Evolutionary conservation across 2,113 vertebrate genomes (phyloP).

Genomic region (Halcyon malimbica): DNA sequence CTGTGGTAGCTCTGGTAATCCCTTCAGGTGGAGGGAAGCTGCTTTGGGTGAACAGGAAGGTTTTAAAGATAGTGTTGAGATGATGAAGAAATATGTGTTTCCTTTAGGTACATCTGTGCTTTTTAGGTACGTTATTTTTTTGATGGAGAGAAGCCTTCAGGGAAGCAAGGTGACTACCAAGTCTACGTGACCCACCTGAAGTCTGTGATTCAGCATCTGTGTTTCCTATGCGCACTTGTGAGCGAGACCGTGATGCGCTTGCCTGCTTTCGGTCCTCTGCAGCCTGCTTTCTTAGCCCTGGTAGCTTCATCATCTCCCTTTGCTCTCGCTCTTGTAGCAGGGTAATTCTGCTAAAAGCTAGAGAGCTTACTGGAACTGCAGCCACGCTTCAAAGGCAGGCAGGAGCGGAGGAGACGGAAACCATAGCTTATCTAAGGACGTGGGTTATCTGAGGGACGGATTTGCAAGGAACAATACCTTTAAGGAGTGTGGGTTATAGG

Average conservation of each 20-base stretch:
- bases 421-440: background rate
- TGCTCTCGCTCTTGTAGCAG: background rate
- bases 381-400: background rate
- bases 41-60: background rate
- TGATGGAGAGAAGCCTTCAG: background rate
- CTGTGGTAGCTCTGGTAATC: background rate
- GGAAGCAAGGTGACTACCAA: background rate
- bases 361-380: constrained; percentile 28
- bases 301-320: background rate
- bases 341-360: background rate
- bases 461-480: background rate
- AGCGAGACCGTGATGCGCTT: background rate
- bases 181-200: background rate
- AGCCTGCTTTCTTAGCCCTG: background rate
- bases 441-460: constrained; percentile 1
- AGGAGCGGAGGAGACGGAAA: background rate
- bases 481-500: background rate
- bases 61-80: background rate
- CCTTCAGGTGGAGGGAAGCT: background rate
- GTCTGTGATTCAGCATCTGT: background rate
- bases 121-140: background rate
- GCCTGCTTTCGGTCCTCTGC: background rate
- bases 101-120: background rate
- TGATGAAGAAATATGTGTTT: background rate
- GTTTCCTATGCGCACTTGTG: rapidly evolving